Evolutionary conservation across 2,113 vertebrate species (phyloP).

Genomic region (Platanista minor): DNA sequence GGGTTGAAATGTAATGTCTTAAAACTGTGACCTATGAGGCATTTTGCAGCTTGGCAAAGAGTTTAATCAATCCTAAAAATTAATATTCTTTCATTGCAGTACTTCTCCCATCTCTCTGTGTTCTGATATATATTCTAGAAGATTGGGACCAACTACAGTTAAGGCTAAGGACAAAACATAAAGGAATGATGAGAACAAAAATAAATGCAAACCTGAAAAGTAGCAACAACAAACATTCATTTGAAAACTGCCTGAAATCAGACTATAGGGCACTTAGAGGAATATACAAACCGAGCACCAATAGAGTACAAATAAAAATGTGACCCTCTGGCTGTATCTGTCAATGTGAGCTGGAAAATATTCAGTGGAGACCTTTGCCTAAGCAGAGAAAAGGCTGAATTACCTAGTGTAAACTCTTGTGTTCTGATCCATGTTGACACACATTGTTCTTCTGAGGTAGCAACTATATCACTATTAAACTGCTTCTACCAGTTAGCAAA

Average conservation of each 20-base stretch:
- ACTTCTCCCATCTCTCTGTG: neutral
- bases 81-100: constrained; percentile 1
- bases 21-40: neutral
- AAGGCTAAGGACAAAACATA: constrained; percentile 12
- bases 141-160: neutral
- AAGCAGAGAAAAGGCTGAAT: neutral
- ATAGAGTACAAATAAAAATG: neutral
- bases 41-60: neutral
- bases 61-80: constrained; percentile 19
- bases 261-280: neutral
- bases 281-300: neutral
- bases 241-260: neutral
- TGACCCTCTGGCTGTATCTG: neutral
- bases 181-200: constrained; percentile 25
- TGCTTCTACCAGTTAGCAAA: neutral
- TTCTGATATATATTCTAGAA: constrained; percentile 9
- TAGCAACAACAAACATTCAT: neutral
- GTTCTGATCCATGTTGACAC: neutral
- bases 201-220: neutral
- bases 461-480: neutral
- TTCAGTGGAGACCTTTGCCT: neutral
- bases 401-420: neutral
- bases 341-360: neutral
- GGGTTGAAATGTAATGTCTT: constrained; percentile 22
- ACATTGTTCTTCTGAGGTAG: neutral